phyloP scores from a whole-genome alignment of 2,113 vertebrate genomes.

The Microtus pennsylvanicus region DNA sequence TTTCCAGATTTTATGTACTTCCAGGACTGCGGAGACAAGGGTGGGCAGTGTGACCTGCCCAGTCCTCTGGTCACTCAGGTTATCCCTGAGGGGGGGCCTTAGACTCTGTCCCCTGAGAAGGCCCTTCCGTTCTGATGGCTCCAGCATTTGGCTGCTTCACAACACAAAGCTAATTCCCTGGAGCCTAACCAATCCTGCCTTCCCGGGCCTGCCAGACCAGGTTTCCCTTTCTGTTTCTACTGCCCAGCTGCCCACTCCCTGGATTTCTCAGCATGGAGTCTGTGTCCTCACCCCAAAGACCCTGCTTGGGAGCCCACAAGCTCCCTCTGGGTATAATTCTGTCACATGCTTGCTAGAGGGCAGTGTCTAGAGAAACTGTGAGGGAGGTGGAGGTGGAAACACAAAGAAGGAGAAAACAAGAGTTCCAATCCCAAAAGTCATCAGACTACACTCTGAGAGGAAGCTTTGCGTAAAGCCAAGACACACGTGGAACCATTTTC shows the following conservation, averaged over 20 bases:
- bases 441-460: not conserved
- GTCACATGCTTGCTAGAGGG: not conserved
- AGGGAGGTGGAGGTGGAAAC: not conserved
- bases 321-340: not conserved
- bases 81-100: not conserved
- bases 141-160: not conserved
- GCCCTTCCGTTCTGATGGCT: not conserved
- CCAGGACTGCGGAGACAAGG: accelerated
- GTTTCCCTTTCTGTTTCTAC: not conserved
- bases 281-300: not conserved
- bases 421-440: not conserved
- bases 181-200: not conserved
- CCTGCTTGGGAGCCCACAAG: not conserved
- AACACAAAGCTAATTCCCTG: not conserved
- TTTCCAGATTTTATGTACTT: not conserved
- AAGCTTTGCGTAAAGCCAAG: not conserved
- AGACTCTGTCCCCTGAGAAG: accelerated
- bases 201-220: too few species aligned
- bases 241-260: too few species aligned
- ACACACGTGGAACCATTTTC: not conserved
- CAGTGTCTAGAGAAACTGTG: not conserved
- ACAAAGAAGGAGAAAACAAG: not conserved
- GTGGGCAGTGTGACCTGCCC: not conserved
- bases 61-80: not conserved
- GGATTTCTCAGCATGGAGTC: not conserved